phyloP scores from a whole-genome alignment of 2,888 invertebrate genomes.

The Isotomurus palustris region DNA sequence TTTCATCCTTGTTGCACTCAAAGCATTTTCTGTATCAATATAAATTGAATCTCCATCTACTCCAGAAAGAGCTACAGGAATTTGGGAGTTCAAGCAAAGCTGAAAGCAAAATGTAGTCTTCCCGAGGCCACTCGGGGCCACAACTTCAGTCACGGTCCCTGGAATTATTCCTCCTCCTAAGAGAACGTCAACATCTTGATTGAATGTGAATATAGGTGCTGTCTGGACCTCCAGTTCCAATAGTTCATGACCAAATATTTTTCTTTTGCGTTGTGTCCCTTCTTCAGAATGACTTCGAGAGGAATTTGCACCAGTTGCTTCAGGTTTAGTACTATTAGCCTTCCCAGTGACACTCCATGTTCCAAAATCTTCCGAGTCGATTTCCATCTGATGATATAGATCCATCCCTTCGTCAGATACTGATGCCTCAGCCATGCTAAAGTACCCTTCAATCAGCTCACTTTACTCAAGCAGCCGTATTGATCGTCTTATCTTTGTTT shows the following conservation, averaged over 20 bases:
- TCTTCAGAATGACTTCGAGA: too few relatives aligned
- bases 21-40: slow-evolving; percentile 41
- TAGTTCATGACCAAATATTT: background rate
- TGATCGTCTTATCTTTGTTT: too few relatives aligned
- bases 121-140: slow-evolving; percentile 37
- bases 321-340: too few relatives aligned
- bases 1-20: slow-evolving; percentile 17
- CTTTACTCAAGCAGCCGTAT: too few relatives aligned
- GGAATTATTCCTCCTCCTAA: slow-evolving; percentile 34
- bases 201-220: slow-evolving; percentile 29
- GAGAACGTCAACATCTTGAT: slow-evolving; percentile 22
- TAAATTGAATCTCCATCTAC: slow-evolving; percentile 31
- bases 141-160: slow-evolving; percentile 39
- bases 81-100: slow-evolving; percentile 34
- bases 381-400: too few relatives aligned
- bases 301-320: too few relatives aligned
- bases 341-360: too few relatives aligned
- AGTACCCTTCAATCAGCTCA: too few relatives aligned
- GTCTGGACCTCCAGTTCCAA: background rate
- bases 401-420: too few relatives aligned
- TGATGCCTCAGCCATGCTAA: too few relatives aligned
- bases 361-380: too few relatives aligned
- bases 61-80: slow-evolving; percentile 23
- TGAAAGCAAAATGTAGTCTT: slow-evolving; percentile 42
- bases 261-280: background rate